Evolutionary conservation across 2,888 invertebrate species (phyloP).

Genomic region (Caenorhabditis sp.): DNA sequence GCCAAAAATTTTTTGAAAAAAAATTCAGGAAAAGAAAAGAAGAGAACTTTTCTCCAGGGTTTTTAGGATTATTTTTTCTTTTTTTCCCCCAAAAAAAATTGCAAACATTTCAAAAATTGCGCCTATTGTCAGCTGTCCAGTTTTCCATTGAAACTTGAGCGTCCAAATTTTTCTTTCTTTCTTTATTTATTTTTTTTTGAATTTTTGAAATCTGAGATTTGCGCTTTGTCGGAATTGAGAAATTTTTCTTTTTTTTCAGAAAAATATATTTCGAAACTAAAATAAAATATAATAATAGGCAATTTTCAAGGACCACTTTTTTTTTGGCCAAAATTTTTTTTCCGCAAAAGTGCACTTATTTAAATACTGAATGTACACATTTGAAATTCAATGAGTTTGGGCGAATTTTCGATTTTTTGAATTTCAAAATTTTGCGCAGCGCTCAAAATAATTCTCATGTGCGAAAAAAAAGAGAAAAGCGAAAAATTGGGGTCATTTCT

Average conservation of each 20-base stretch:
- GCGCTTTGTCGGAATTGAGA: neutral
- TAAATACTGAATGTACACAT: neutral
- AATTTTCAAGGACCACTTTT: neutral
- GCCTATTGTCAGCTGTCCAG: neutral
- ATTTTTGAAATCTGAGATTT: neutral
- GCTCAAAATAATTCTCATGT: neutral
- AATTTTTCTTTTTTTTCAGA: neutral
- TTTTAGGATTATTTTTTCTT: neutral
- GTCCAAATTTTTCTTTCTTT: neutral
- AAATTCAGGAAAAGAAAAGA: neutral
- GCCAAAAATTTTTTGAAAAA: neutral
- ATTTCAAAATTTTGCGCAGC: neutral
- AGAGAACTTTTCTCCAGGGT: slow-evolving; percentile 3
- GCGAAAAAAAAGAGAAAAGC: neutral
- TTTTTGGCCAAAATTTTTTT: neutral
- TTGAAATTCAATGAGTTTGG: neutral
- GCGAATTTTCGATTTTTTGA: neutral
- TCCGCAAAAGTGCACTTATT: neutral
- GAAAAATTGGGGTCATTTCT: slow-evolving; percentile 1
- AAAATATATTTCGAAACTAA: neutral
- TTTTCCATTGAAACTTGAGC: neutral
- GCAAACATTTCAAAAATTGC: neutral
- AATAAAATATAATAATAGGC: neutral
- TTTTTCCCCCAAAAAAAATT: slow-evolving; percentile 15
- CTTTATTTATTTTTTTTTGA: no score